phyloP scores from a whole-genome alignment of 2,888 invertebrate species.

The Notodonta ziczac region DNA sequence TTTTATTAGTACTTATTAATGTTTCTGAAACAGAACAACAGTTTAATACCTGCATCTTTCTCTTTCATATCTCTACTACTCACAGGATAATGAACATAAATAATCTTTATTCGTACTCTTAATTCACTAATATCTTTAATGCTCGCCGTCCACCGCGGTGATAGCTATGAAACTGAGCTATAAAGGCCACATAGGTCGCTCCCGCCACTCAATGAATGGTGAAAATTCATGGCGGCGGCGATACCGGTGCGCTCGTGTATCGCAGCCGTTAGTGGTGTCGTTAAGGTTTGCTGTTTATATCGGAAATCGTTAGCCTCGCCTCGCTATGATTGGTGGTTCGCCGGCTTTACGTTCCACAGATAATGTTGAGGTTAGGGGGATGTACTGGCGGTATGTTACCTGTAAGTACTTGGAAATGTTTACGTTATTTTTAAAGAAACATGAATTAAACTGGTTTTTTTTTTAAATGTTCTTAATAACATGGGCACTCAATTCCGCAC shows the following conservation, averaged over 20 bases:
- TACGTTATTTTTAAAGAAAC: too few relatives aligned
- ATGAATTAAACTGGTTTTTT: too few relatives aligned
- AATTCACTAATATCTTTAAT: constrained; percentile 29
- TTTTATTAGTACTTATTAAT: too few relatives aligned
- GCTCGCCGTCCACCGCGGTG: constrained; percentile 24
- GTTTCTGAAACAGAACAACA: too few relatives aligned
- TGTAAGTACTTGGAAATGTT: too few relatives aligned
- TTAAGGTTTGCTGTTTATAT: constrained; percentile 64
- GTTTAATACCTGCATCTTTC: too few relatives aligned
- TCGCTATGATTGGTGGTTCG: constrained; percentile 69
- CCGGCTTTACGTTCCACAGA: constrained; percentile 34
- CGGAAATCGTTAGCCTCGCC: constrained; percentile 70
- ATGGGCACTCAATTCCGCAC: too few relatives aligned
- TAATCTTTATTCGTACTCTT: background rate
- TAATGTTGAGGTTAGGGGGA: background rate
- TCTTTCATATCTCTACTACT: too few relatives aligned
- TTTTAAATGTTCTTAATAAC: too few relatives aligned
- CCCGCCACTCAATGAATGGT: constrained; percentile 62
- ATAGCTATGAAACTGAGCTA: constrained; percentile 28
- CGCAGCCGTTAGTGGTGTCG: constrained; percentile 60
- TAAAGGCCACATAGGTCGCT: constrained; percentile 45
- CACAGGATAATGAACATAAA: background rate
- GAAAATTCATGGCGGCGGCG: constrained; percentile 64
- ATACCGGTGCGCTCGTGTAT: constrained; percentile 54
- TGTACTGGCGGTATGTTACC: background rate